Conservation (phyloP, 2,888 invertebrate species). For the Oscheius myriophilus region DNA sequence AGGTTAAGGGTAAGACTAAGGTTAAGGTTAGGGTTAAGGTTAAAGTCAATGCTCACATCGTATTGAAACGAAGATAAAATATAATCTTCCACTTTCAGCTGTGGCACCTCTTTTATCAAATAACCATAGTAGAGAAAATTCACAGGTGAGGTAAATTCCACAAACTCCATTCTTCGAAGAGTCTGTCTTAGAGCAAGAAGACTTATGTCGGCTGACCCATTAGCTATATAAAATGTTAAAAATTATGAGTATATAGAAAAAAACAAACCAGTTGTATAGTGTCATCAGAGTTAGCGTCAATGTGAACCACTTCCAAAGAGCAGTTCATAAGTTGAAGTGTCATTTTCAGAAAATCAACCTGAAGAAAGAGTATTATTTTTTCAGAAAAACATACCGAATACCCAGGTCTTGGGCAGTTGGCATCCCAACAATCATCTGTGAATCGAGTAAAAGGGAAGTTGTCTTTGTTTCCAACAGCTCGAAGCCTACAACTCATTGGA, state of each 20-base stretch:
- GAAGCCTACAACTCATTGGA: conserved; percentile 18
- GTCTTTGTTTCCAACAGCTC: conserved; percentile 42
- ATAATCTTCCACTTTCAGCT: conserved; percentile 46
- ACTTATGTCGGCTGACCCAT: conserved; percentile 37
- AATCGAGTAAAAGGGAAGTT: conserved; percentile 40
- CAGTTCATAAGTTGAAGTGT: conserved; percentile 45
- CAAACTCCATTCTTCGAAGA: conserved; percentile 39
- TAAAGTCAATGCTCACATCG: conserved; percentile 25
- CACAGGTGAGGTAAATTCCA: conserved; percentile 43
- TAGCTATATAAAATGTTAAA: background rate
- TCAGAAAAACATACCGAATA: conserved; percentile 22
- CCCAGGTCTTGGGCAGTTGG: conserved; percentile 44
- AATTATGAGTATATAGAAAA: no score
- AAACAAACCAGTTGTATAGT: conserved; percentile 35
- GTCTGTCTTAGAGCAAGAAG: conserved; percentile 41
- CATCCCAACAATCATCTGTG: conserved; percentile 40
- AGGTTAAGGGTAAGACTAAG: no score
- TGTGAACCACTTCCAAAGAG: conserved; percentile 38
- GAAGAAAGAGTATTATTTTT: background rate
- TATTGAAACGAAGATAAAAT: conserved; percentile 40
- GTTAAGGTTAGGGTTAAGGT: no score
- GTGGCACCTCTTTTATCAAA: conserved; percentile 42
- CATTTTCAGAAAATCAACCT: conserved; percentile 35
- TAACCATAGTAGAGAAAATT: conserved; percentile 49
- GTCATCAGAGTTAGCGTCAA: conserved; percentile 40